Percentiles rank a stretch among this genome's conserved stretches.
phyloP scores from a whole-genome alignment of 2,113 vertebrate species.

The Zosterops borbonicus region DNA sequence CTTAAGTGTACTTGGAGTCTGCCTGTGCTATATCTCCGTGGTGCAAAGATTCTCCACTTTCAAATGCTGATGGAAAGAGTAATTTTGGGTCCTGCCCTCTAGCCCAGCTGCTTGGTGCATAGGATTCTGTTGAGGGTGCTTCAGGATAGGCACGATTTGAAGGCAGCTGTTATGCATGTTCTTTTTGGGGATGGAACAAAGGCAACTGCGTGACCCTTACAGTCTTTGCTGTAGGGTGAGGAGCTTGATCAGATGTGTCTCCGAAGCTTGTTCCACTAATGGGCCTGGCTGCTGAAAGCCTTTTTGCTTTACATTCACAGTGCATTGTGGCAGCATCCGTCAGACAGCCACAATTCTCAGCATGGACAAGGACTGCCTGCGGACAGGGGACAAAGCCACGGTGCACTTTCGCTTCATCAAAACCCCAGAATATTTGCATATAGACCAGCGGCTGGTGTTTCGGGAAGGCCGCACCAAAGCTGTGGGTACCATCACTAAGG shows the following conservation, averaged over 20 bases:
- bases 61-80: neutral
- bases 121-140: neutral
- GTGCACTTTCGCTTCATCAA: slow-evolving; percentile 99
- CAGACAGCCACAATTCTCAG: slow-evolving; percentile 97
- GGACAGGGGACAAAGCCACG: slow-evolving; percentile 95
- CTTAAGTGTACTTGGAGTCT: neutral
- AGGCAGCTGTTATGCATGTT: neutral
- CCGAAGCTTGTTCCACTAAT: neutral
- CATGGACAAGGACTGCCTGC: slow-evolving; percentile 96
- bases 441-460: slow-evolving; percentile 96
- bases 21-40: neutral
- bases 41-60: neutral
- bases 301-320: slow-evolving; percentile 60
- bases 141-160: neutral
- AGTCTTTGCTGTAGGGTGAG: neutral
- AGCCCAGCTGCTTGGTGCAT: neutral
- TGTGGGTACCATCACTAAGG: slow-evolving; percentile 98
- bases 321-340: slow-evolving; percentile 97
- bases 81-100: neutral
- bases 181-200: neutral
- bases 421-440: slow-evolving; percentile 94
- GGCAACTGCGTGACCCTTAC: accelerated
- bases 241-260: neutral
- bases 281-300: neutral
- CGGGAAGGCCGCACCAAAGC: slow-evolving; percentile 97